These are phyloP conservation scores for Bombus consobrinus DNA, from an alignment of 1,140 invertebrate genomes.

Conservation along the genomic window DNA sequence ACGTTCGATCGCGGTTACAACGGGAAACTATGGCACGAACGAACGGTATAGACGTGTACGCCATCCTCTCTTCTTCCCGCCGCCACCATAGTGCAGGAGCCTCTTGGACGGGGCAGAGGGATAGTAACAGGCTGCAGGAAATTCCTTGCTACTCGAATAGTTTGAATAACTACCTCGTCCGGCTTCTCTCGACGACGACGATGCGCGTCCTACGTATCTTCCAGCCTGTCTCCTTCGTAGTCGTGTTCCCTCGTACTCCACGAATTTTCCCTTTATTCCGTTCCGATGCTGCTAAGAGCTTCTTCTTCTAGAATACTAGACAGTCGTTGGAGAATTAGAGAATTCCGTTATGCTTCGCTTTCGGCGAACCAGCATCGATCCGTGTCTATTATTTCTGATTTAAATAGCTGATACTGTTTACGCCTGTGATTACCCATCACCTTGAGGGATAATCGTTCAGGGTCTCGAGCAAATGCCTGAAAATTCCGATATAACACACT, in stretches of 20 bases:
- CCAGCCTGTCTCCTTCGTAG: slow-evolving; percentile 30
- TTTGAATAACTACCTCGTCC: slow-evolving; percentile 66
- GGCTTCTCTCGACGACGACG: slow-evolving; percentile 32
- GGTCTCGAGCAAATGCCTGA: neutral
- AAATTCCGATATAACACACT: neutral
- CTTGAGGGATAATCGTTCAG: too few relatives aligned
- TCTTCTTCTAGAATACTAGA: neutral
- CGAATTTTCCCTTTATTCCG: neutral
- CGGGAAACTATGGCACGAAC: slow-evolving; percentile 66
- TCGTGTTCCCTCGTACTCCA: neutral
- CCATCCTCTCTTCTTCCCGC: too few relatives aligned
- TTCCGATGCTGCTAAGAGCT: neutral
- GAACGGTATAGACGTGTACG: slow-evolving; percentile 38
- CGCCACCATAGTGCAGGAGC: neutral
- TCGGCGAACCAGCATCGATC: slow-evolving; percentile 27
- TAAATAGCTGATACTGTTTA: neutral
- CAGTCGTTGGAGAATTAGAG: slow-evolving; percentile 22
- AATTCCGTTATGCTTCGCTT: neutral
- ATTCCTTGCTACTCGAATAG: slow-evolving; percentile 71
- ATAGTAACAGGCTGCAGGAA: slow-evolving; percentile 49
- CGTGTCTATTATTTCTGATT: neutral
- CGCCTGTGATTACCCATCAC: neutral
- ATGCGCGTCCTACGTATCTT: slow-evolving; percentile 23
- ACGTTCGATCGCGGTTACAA: slow-evolving; percentile 70
- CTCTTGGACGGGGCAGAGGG: slow-evolving; percentile 21